A percentile compares a stretch with the other conserved stretches of the same genome.
These are phyloP conservation scores for Caerostris darwini DNA, from an alignment of 1,140 invertebrate genomes.

Conservation along the genomic window DNA sequence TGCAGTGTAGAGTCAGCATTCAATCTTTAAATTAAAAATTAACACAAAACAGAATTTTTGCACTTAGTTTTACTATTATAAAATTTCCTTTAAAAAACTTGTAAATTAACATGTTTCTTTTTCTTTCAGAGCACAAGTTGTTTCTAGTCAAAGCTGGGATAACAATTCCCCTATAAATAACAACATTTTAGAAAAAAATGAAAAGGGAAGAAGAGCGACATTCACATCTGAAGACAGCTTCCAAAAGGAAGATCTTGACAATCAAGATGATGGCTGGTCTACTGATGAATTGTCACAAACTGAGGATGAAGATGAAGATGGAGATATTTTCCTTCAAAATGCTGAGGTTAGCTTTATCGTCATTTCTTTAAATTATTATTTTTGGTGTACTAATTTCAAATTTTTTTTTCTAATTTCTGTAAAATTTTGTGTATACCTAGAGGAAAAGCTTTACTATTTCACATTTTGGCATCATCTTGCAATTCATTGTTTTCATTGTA, in stretches of 20 bases:
- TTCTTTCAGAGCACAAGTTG: constrained; percentile 66
- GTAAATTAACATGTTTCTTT: too few species aligned
- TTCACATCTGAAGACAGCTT: constrained; percentile 85
- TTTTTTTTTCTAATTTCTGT: background rate
- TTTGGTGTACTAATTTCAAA: background rate
- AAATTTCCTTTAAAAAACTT: too few species aligned
- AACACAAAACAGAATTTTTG: too few species aligned
- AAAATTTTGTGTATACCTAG: background rate
- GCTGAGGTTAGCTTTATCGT: constrained; percentile 79
- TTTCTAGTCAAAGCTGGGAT: constrained; percentile 77
- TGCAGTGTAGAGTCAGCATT: too few species aligned
- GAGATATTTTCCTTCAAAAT: constrained; percentile 80
- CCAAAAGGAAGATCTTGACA: constrained; percentile 79
- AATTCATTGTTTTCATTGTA: too few species aligned
- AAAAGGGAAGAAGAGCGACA: constrained; percentile 88
- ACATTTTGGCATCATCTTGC: too few species aligned
- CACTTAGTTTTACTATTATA: too few species aligned
- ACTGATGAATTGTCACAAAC: constrained; percentile 81
- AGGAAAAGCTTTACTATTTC: background rate
- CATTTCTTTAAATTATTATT: background rate
- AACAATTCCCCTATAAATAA: constrained; percentile 68
- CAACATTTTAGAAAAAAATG: constrained; percentile 80
- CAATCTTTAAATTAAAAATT: too few species aligned
- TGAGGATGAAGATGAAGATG: constrained; percentile 82
- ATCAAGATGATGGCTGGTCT: constrained; percentile 82